phyloP scores from a whole-genome alignment of 2,888 invertebrate genomes.

The Rapana venosa region DNA sequence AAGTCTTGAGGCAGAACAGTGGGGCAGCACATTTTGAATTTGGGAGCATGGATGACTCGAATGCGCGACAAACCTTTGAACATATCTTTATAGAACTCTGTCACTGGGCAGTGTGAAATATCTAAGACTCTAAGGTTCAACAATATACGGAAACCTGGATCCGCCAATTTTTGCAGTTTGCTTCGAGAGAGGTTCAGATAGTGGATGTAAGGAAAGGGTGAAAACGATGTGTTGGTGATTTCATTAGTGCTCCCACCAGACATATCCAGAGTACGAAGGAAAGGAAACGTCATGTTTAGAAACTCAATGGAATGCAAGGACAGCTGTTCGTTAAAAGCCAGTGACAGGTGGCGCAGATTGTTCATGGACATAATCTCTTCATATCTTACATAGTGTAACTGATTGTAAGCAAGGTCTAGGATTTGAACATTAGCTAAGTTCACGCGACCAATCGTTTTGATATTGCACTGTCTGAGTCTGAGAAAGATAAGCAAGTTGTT shows the following conservation, averaged over 20 bases:
- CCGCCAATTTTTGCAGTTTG: neutral
- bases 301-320: neutral
- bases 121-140: neutral
- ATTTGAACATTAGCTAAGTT: constrained; percentile 29
- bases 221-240: constrained; percentile 30
- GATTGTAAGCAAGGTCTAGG: constrained; percentile 41
- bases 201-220: neutral
- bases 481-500: neutral
- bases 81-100: neutral
- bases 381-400: too few relatives aligned
- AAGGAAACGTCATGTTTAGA: neutral
- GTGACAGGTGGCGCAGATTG: neutral
- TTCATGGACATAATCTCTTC: neutral
- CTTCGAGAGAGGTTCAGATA: neutral
- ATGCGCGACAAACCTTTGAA: constrained; percentile 31
- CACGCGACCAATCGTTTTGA: neutral
- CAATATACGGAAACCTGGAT: constrained; percentile 18
- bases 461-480: neutral
- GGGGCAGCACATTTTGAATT: constrained; percentile 37
- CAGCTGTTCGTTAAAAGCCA: neutral
- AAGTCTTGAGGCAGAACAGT: constrained; percentile 12
- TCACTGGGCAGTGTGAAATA: neutral
- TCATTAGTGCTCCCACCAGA: constrained; percentile 17
- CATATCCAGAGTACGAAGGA: neutral
- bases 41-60: constrained; percentile 17